Percentiles rank a stretch among this genome's conserved stretches.
Evolutionary conservation across 2,797 vertebrate species (phyloP).

Genomic region (Ptychobarbus kaznakovi): DNA sequence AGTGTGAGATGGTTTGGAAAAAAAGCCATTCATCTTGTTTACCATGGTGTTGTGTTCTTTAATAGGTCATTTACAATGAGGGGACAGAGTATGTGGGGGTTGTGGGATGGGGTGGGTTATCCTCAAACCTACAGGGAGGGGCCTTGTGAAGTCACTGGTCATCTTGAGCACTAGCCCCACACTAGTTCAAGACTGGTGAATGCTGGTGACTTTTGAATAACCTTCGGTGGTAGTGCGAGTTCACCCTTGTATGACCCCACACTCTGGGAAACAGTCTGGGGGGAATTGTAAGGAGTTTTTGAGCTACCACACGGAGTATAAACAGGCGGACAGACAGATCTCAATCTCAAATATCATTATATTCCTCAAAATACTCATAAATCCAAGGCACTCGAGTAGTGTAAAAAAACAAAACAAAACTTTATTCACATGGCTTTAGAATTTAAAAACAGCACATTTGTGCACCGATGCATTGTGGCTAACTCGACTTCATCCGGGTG

Average conservation of each 20-base stretch:
- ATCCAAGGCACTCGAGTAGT: too few relatives aligned
- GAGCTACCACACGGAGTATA: conserved; percentile 61
- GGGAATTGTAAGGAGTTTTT: conserved; percentile 72
- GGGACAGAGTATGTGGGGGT: conserved; percentile 62
- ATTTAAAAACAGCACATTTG: too few relatives aligned
- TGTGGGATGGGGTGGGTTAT: conserved; percentile 63
- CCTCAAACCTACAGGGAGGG: conserved; percentile 73
- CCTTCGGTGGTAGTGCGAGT: conserved; percentile 80
- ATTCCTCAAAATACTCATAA: not conserved
- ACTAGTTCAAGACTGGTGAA: conserved; percentile 77
- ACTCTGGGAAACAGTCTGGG: conserved; percentile 74
- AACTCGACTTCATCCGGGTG: too few relatives aligned
- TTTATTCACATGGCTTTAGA: too few relatives aligned
- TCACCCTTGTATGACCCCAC: conserved; percentile 83
- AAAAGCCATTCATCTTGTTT: conserved; percentile 83
- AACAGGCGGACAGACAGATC: not conserved
- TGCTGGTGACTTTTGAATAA: conserved; percentile 83
- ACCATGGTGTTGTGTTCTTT: conserved; percentile 82
- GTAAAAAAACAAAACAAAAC: too few relatives aligned
- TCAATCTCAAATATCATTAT: not conserved
- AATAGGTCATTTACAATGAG: conserved; percentile 77
- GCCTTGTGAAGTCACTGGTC: conserved; percentile 71
- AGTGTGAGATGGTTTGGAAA: conserved; percentile 80
- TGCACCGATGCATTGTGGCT: too few relatives aligned
- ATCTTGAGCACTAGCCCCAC: conserved; percentile 73